Conservation (phyloP, 2,797 vertebrate species). For the Mareca penelope region DNA sequence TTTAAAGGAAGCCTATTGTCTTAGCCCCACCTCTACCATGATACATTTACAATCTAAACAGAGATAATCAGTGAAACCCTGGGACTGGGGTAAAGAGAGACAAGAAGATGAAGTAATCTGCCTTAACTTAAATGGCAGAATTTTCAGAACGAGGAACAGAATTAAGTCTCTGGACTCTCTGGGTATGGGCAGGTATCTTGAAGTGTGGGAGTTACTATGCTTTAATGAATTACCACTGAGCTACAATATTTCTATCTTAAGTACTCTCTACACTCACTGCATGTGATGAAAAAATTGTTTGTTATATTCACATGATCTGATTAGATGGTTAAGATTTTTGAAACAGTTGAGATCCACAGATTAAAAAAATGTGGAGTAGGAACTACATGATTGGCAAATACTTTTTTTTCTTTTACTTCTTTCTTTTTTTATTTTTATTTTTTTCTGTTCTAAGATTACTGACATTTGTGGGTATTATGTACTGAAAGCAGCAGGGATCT, state of each 20-base stretch:
- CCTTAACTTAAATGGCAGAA: neutral
- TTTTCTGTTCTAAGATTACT: neutral
- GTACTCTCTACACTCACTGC: neutral
- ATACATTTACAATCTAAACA: neutral
- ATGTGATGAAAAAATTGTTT: neutral
- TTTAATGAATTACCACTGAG: neutral
- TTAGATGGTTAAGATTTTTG: neutral
- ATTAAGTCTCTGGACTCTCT: neutral
- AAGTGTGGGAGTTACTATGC: neutral
- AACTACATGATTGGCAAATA: neutral
- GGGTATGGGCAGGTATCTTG: neutral
- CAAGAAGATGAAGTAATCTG: neutral
- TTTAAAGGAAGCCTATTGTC: neutral
- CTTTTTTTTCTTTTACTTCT: too few relatives aligned
- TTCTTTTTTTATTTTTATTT: rapidly evolving
- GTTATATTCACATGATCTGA: neutral
- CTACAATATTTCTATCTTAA: neutral
- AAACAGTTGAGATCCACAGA: neutral
- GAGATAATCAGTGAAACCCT: neutral
- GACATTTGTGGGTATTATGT: slow-evolving; percentile 13
- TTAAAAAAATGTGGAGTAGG: neutral
- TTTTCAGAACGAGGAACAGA: neutral
- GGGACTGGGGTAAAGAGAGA: neutral
- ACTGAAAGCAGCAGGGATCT: slow-evolving; percentile 45
- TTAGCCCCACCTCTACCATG: neutral